Evolutionary conservation across 2,113 vertebrate species (phyloP).

Genomic region (Bombycilla garrulus): DNA sequence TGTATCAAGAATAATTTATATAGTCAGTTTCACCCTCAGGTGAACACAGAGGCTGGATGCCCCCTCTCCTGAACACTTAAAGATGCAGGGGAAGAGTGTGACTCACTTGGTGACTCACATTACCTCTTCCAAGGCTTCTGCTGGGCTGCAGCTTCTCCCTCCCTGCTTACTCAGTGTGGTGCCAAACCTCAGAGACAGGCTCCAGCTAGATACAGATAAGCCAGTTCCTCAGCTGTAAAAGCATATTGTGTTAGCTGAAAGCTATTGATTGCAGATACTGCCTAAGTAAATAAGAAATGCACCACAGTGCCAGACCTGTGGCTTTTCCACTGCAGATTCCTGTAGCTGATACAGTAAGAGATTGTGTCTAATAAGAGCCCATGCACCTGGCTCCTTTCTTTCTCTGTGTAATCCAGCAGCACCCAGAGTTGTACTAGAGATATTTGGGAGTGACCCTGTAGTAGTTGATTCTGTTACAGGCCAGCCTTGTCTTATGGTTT

Average conservation of each 20-base stretch:
- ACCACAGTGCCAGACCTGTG: background rate
- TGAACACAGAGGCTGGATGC: background rate
- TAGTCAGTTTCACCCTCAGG: background rate
- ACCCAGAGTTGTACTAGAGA: background rate
- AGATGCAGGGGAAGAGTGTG: background rate
- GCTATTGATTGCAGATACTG: background rate
- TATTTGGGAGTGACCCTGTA: background rate
- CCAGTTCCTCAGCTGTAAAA: background rate
- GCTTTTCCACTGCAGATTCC: background rate
- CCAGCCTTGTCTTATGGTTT: background rate
- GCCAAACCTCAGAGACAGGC: background rate
- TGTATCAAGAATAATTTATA: background rate
- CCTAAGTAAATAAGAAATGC: background rate
- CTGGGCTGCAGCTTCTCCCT: slow-evolving; percentile 28
- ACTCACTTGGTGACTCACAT: slow-evolving; percentile 34
- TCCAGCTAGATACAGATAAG: background rate
- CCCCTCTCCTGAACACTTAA: background rate
- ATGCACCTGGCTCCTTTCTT: background rate
- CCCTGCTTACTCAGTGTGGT: background rate
- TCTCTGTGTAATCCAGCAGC: background rate
- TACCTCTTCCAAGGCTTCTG: background rate
- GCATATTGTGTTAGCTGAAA: background rate
- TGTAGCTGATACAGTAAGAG: background rate
- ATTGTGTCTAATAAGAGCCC: background rate
- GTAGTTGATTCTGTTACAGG: background rate